phyloP scores from a whole-genome alignment of 2,888 invertebrate genomes.

The Drosophila falleni region DNA sequence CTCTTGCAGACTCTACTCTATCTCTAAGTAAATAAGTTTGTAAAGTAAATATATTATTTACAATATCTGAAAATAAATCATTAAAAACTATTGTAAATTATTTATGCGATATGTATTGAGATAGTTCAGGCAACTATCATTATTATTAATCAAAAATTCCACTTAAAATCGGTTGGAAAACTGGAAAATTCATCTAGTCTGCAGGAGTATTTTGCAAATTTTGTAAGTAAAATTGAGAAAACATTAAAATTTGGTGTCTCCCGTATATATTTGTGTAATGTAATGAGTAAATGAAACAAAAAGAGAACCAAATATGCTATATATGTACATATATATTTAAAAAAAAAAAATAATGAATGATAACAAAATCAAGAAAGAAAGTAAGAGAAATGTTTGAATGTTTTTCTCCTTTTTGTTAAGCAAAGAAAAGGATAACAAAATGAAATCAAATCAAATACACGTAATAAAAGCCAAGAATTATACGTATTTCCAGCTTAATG shows the following conservation, averaged over 20 bases:
- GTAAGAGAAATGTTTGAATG: slow-evolving; percentile 5
- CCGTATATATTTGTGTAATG: slow-evolving; percentile 33
- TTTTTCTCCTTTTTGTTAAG: slow-evolving; percentile 26
- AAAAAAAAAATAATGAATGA: not conserved
- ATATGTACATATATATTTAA: slow-evolving; percentile 25
- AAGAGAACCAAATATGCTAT: slow-evolving; percentile 44
- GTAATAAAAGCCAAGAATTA: slow-evolving; percentile 55
- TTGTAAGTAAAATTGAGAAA: slow-evolving; percentile 23
- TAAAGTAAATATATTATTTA: not conserved
- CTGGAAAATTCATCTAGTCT: not conserved
- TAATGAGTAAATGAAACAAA: slow-evolving; percentile 2
- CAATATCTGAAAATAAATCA: not conserved
- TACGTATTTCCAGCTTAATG: slow-evolving; percentile 57
- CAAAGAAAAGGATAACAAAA: slow-evolving; percentile 11
- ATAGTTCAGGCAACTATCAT: too few relatives aligned
- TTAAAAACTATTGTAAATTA: not conserved
- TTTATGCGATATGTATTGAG: not conserved
- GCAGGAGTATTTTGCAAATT: slow-evolving; percentile 31
- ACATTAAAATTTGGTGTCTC: slow-evolving; percentile 24
- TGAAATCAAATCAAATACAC: slow-evolving; percentile 40
- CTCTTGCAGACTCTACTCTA: slow-evolving; percentile 33
- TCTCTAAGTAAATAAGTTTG: slow-evolving; percentile 2
- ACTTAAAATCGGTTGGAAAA: not conserved
- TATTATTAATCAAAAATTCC: not conserved
- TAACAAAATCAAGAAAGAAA: not conserved